Base-by-base conservation (phyloP, 2,113 vertebrate genomes). In the Lophotis ruficrista region DNA sequence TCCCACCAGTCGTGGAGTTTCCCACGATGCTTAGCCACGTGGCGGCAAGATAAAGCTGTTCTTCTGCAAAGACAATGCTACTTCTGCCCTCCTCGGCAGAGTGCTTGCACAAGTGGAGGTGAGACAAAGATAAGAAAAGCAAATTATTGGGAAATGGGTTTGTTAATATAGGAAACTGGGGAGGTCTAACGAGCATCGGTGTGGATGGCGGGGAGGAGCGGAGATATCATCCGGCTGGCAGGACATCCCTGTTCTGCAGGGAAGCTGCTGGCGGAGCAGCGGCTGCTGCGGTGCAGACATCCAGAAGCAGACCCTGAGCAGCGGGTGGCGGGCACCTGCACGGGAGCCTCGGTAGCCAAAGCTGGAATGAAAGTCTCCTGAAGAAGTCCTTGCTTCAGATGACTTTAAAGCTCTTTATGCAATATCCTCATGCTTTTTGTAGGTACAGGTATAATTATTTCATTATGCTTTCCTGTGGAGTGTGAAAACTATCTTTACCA, bases 401-500 rank as follows among this genome's bases (percentile, higher is more conserved):
- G 96, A 83, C 89, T 93, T 95, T 94, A 97, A 95, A 95, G 81
- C 97, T 97, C 94, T 94, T 98, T 98, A 92, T 97, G 96, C 89
- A 98, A 98, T 97, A 97, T 96, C 95, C 97, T 98, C 98, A 98
- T 98, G 98, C 96, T 95, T 98, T 98, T 98, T 98, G 97, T 97
- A 92, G 95, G 97, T 96, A 93, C 94, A 97, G 94, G 97, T 98
- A 98, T 98, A 98, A 98, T 98, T 98, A 98, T 98, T 98, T 98
- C 98, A 98, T 98, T 98, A 98, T 96, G 97, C 97, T 98, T 98
- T 98, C 97, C 98, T 98, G 97, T 98, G 98, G 98, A 98, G 98
- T 98, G 98, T 98, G 98, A 98, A 98, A 98, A 98, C 98, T 98
- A 97, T 98, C 98, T 98, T 98, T 98, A 98, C 97, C 98, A 97